Percentiles rank a stretch among this genome's conserved stretches.
Evolutionary conservation across 2,113 vertebrate genomes (phyloP).

Genomic region (Percopsis transmontana): DNA sequence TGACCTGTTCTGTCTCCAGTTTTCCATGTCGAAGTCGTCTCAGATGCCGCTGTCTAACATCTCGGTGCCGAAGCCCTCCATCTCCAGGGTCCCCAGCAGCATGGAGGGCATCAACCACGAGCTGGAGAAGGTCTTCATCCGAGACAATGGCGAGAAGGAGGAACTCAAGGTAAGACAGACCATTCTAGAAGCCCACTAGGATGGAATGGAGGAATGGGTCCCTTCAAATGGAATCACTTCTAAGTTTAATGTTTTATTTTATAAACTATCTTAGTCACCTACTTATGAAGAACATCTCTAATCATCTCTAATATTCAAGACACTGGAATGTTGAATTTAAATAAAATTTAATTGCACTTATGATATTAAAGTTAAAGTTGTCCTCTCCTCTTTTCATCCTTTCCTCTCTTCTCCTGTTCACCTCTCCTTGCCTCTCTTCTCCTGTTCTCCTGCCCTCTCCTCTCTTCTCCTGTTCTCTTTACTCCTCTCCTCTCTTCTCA

Average conservation of each 20-base stretch:
- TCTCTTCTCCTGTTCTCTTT: too few relatives aligned
- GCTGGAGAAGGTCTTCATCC: constrained; percentile 98
- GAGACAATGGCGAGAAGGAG: constrained; percentile 91
- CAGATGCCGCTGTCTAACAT: constrained; percentile 92
- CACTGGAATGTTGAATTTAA: background rate
- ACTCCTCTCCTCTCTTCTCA: too few relatives aligned
- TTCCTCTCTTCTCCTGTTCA: too few relatives aligned
- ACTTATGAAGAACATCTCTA: too few relatives aligned
- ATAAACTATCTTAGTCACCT: too few relatives aligned
- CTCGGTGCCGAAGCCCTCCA: constrained; percentile 92
- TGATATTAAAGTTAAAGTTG: background rate
- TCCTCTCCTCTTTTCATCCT: background rate
- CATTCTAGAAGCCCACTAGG: background rate
- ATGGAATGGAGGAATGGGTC: background rate
- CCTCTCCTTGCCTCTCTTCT: too few relatives aligned
- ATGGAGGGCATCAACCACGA: constrained; percentile 99
- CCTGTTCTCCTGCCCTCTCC: too few relatives aligned
- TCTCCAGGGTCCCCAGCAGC: constrained; percentile 93
- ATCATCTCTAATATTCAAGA: too few relatives aligned
- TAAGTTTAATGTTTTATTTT: background rate
- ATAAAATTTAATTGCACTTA: background rate
- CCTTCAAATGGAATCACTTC: background rate
- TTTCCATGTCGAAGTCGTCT: constrained; percentile 87
- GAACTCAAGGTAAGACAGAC: constrained; percentile 85
- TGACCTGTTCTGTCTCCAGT: constrained; percentile 55